A percentile compares a stretch with the other conserved stretches of the same genome.
Conservation (phyloP, 1,140 invertebrate genomes). For the Drosophila kikkawai region DNA sequence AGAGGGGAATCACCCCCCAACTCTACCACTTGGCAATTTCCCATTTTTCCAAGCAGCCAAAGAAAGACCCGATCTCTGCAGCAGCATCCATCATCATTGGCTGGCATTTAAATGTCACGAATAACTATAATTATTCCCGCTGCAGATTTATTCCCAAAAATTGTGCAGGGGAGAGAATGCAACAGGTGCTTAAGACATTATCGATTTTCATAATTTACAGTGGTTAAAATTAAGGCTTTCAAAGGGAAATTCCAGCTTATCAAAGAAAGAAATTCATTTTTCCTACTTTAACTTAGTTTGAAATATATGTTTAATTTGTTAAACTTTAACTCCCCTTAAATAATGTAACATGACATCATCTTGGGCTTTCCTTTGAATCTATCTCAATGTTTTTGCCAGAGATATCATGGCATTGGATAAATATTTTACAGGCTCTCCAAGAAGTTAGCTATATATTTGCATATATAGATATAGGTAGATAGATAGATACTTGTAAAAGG, state of each 20-base stretch:
- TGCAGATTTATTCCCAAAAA: constrained; percentile 16
- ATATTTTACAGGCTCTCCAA: neutral
- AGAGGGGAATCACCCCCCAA: neutral
- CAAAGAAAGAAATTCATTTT: neutral
- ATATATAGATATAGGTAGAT: neutral
- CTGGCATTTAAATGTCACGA: constrained; percentile 45
- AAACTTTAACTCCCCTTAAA: neutral
- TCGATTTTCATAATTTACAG: constrained; percentile 3
- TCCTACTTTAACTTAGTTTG: too few relatives aligned
- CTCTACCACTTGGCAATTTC: neutral
- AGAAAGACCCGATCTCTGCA: neutral
- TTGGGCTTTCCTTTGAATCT: neutral
- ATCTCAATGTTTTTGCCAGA: neutral
- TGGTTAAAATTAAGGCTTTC: neutral
- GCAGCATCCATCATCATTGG: constrained; percentile 14
- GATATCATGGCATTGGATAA: neutral
- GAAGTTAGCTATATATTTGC: neutral
- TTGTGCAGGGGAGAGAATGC: neutral
- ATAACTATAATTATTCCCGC: constrained; percentile 13
- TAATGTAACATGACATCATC: neutral
- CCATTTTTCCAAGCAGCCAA: neutral
- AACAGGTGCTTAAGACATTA: constrained; percentile 20
- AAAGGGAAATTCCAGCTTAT: neutral
- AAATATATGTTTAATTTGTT: neutral
- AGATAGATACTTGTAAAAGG: constrained; percentile 1